phyloP scores from a whole-genome alignment of 1,140 invertebrate genomes.

The Himalopsyche phryganea region DNA sequence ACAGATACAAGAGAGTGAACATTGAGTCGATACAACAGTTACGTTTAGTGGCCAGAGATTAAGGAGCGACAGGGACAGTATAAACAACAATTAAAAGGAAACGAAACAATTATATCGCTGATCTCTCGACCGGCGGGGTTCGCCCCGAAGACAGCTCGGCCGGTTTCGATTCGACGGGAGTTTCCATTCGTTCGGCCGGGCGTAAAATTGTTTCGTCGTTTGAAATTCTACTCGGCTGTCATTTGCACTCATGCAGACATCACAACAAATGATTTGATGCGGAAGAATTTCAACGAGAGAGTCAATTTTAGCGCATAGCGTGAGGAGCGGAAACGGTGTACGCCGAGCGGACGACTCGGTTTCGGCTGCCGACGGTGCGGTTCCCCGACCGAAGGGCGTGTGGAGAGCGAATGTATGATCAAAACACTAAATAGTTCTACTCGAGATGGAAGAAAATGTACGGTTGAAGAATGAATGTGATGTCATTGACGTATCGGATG shows the following conservation, averaged over 20 bases:
- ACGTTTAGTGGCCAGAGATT: constrained; percentile 16
- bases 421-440: constrained; percentile 6
- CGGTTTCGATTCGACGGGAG: no score
- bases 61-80: constrained; percentile 20
- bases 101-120: background rate
- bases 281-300: background rate
- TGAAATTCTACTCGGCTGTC: no score
- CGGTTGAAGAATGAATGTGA: constrained; percentile 26
- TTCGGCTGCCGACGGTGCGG: no score
- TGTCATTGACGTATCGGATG: constrained; percentile 16
- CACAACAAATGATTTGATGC: constrained; percentile 8
- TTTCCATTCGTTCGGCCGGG: no score
- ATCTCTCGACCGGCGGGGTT: no score
- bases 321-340: no score
- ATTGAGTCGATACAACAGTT: constrained; percentile 31
- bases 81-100: constrained; percentile 18
- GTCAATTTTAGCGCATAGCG: no score
- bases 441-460: constrained; percentile 30
- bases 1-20: constrained; percentile 30
- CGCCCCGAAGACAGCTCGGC: no score
- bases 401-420: no score
- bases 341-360: no score
- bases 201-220: no score
- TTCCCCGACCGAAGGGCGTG: no score
- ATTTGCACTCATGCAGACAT: constrained; percentile 12